phyloP scores from a whole-genome alignment of 2,888 invertebrate species.

The Synanthedon tipuliformis region DNA sequence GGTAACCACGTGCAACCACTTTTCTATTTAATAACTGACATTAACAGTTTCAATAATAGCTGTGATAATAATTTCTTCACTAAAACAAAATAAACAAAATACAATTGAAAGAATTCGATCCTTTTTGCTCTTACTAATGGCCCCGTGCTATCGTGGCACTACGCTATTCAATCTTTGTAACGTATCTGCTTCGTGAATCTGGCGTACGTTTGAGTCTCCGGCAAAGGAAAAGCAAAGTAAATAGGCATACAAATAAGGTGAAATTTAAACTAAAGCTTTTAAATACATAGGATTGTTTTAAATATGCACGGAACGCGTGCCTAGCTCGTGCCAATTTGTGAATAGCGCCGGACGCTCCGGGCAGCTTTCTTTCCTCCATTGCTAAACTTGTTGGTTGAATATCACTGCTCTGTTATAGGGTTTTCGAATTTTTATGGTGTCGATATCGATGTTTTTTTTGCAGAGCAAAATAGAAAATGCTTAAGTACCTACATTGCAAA shows the following conservation, averaged over 20 bases:
- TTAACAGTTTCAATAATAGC: not conserved
- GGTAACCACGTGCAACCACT: not conserved
- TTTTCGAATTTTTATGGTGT: conserved; percentile 17
- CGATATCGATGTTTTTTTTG: conserved; percentile 25
- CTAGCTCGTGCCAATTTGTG: conserved; percentile 69
- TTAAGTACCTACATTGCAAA: too few relatives aligned
- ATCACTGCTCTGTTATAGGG: conserved; percentile 52
- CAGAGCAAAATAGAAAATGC: too few relatives aligned
- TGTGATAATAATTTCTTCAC: conserved; percentile 1
- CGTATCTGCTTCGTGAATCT: conserved; percentile 16
- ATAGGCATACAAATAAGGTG: not conserved
- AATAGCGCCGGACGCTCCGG: conserved; percentile 61
- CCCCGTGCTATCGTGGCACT: conserved; percentile 47
- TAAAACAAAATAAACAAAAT: conserved; percentile 26
- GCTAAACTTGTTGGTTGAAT: conserved; percentile 64
- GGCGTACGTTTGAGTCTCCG: not conserved
- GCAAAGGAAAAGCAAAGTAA: not conserved
- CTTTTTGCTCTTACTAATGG: conserved; percentile 52
- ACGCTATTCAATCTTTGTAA: conserved; percentile 58
- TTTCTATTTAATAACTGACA: not conserved
- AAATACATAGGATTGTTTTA: not conserved
- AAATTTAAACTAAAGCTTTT: not conserved
- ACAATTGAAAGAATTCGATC: conserved; percentile 42
- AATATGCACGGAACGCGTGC: conserved; percentile 39
- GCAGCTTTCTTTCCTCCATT: conserved; percentile 65